Evolutionary conservation across 2,113 vertebrate species (phyloP), one percentile per base, ranked within the genome.

Genomic region (Plecturocebus donacophilus): DNA sequence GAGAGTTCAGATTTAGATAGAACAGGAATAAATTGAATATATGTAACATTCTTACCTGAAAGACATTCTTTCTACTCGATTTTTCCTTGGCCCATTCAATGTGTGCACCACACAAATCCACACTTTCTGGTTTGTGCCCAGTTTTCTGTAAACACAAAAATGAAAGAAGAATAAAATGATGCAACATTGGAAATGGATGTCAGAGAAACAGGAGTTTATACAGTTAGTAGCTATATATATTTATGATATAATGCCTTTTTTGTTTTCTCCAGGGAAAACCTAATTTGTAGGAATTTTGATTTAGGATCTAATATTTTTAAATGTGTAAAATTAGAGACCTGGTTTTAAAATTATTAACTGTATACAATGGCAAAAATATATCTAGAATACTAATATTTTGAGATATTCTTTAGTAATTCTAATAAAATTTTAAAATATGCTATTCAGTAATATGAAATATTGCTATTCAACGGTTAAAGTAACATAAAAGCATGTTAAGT

Each of bases 31-130:
- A 14, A 10, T 61, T 97, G 90, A 96, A 89, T 87, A 87, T 81
- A 68, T 27, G 21, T 66, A 94, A 52, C 77, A 71, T 75, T 98
- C 99, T 97, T 98, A 99, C 99, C 99, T 99, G 99, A 98, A 99
- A 98, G 75, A 99, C 99, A 38, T 99, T 99, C 98, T 99, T 99
- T 95, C 98, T 99, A 98, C 99, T 99, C 83, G 99, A 99, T 98
- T 99, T 99, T 97, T 99, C 99, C 20, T 98, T 98, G 77, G 99
- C 98, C 99, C 99, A 99, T 71, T 99, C 99, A 80, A 99, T 99
- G 12, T 97, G 96, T 97, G 99, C 99, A 32, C 99, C 99, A 94
- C 97, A 98, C 91, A 99, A 98, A 98, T 99, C 99, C 97, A 99
- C 98, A 47, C 97, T 98, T 92, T 99, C 99, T 58, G 99, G 97